Evolutionary conservation across 2,888 invertebrate genomes (phyloP), one percentile per base, ranked within the genome.

Genomic region (Carpatolechia fugitivella): DNA sequence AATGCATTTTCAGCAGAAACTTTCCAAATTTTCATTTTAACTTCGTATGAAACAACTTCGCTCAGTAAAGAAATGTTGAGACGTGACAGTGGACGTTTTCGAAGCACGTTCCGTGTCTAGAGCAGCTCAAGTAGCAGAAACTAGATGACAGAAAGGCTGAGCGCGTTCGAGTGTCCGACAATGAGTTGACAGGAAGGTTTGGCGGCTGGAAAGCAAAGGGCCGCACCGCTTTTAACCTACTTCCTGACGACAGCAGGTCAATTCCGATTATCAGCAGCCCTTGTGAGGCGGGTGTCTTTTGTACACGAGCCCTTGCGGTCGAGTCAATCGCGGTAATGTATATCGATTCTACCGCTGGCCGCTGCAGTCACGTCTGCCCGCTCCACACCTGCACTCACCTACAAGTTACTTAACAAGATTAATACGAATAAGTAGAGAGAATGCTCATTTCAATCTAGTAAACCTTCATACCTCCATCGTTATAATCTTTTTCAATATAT

Each of bases 231-330:
- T 66, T 66, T 75, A 71, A 70, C 74, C 77, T 66, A 76, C 63
- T 73, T 73, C 66, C 62, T 58, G 55, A 59, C 60, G 66, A 67
- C 69, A 69, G 54, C 63, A 64, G 72, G 75, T 71, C 73, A 76
- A 76, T 75, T 70, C 57, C 68, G 59, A 70, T 67, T 70, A 70
- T 63, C 49, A 54, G 53, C 29, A 52, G 47, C 40, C 41, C 40
- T 59, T 63, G 58, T 62, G 64, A 65, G 64, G n/a, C n/a, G n/a
- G 62, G 38, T 56, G 61, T 54, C 60, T 60, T 63, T 65, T 60
- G 63, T 61, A 60, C 36, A 54, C 40, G 30, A 14, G 38, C 24
- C 50, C 41, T 52, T 52, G 16, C 33, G 13, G 6, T 13, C 10
- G 8, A 11, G 30, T 52, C 55, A 60, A 57, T 63, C 54, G 51